Evolutionary conservation across 1,140 invertebrate genomes (phyloP), one percentile per base, ranked within the genome.

Genomic region (Steinernema khuongi): DNA sequence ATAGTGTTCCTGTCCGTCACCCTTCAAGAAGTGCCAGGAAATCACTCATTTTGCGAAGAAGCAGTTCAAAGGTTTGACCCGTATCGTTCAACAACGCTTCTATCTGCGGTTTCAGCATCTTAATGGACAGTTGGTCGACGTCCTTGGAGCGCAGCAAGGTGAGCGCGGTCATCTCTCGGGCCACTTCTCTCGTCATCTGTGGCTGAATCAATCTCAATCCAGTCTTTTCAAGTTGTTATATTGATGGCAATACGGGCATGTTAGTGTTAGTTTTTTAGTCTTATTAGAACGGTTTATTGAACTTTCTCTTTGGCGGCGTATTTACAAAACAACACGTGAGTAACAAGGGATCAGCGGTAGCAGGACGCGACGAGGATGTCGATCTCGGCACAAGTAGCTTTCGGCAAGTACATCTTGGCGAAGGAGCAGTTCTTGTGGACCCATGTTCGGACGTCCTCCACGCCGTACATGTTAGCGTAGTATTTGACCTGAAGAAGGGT

Each of bases 331-430:
- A 29, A 67, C 17, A 67, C 60, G 30, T 67, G 22, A 4, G 60
- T 22, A n/a, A 26, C 4, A 4, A 67, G n/a, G 17, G 18, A 73
- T 73, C 71, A 1, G 17, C 74, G 28, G 69, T 83, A 82, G 60
- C 81, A 83, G n/a, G 83, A 84, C 1, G 67, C 81, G 30, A 83
- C 80, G 31, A 84, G 75, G 29, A 79, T 74, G 73, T 83, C 80
- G 31, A 83, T 83, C 70, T 83, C 81, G 22, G 75, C 77, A 68
- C 81, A 83, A 73, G 77, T 83, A 1, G 81, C 82, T 50, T 69
- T 79, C n/a, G 81, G 81, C 50, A 83, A 60, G 66, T 84, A 83
- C 77, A 82, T 82, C 74, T 83, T 83, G 18, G 82, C 81, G 60
- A 83, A 83, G 7, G 73, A 44, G 68, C 81, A 83, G 50, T 83